phyloP scores from a whole-genome alignment of 2,797 vertebrate genomes.

The Australoheros facetus region DNA sequence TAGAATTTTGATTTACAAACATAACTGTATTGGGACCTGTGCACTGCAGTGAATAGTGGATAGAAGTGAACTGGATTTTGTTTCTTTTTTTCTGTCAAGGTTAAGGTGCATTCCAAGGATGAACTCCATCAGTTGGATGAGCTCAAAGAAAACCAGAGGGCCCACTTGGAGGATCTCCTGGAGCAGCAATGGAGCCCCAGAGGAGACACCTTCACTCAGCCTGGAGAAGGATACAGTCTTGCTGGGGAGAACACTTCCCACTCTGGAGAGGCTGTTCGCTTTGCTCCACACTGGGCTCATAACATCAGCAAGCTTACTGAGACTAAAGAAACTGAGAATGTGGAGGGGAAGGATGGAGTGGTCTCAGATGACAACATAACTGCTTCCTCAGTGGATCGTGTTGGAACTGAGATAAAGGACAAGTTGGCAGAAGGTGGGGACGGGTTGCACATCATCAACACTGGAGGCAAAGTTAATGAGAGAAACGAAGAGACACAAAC shows the following conservation, averaged over 20 bases:
- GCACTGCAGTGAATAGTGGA: neutral
- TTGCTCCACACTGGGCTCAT: slow-evolving; percentile 64
- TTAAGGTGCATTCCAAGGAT: slow-evolving; percentile 76
- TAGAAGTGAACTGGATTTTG: neutral
- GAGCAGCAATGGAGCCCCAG: slow-evolving; percentile 73
- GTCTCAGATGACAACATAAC: slow-evolving; percentile 45
- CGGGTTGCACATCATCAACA: slow-evolving; percentile 37
- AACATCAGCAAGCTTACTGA: slow-evolving; percentile 61
- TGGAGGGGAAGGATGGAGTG: slow-evolving; percentile 9
- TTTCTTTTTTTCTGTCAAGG: slow-evolving; percentile 28
- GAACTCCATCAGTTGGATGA: slow-evolving; percentile 81
- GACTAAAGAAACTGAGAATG: slow-evolving; percentile 29
- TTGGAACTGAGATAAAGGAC: slow-evolving; percentile 25
- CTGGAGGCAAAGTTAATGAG: slow-evolving; percentile 31
- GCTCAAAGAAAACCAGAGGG: slow-evolving; percentile 81
- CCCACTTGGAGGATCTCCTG: slow-evolving; percentile 76
- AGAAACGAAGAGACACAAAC: slow-evolving; percentile 36
- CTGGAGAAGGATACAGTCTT: slow-evolving; percentile 61
- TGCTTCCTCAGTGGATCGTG: slow-evolving; percentile 28
- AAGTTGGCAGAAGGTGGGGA: slow-evolving; percentile 21
- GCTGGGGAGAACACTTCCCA: slow-evolving; percentile 36
- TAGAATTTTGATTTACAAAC: neutral
- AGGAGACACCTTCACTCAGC: slow-evolving; percentile 70
- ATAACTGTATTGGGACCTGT: neutral
- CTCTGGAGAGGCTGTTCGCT: slow-evolving; percentile 40